phyloP scores from a whole-genome alignment of 2,888 invertebrate genomes.

The Melieria picta region DNA sequence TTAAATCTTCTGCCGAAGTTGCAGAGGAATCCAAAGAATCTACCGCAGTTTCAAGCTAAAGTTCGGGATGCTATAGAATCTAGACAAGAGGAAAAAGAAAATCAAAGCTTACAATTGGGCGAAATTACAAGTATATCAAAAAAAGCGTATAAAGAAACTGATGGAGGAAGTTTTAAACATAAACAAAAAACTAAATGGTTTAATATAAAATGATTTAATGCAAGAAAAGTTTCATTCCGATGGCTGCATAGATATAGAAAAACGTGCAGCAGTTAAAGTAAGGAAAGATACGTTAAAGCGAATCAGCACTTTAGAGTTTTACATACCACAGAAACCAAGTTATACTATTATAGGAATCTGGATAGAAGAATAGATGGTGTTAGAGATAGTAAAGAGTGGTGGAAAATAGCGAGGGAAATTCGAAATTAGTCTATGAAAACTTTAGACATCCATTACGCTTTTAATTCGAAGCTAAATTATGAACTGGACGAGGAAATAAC shows the following conservation, averaged over 20 bases:
- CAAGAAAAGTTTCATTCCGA: background rate
- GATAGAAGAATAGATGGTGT: background rate
- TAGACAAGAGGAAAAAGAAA: background rate
- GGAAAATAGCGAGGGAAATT: background rate
- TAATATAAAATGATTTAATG: background rate
- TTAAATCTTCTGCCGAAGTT: too few relatives aligned
- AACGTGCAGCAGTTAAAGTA: background rate
- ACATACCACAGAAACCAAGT: background rate
- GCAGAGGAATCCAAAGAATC: too few relatives aligned
- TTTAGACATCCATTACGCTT: constrained; percentile 1
- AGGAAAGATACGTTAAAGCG: background rate
- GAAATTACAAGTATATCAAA: background rate
- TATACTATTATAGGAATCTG: background rate
- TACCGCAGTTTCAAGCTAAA: background rate
- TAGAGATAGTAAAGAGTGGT: background rate
- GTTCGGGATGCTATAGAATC: background rate
- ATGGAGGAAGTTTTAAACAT: background rate
- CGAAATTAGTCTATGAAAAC: background rate
- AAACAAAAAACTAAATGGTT: background rate
- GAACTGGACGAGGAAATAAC: background rate
- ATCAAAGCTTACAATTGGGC: background rate
- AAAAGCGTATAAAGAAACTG: background rate
- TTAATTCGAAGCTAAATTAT: background rate
- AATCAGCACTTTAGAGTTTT: background rate
- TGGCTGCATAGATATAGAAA: background rate